phyloP scores from a whole-genome alignment of 1,140 invertebrate species.

The Trypoxylus dichotomus region DNA sequence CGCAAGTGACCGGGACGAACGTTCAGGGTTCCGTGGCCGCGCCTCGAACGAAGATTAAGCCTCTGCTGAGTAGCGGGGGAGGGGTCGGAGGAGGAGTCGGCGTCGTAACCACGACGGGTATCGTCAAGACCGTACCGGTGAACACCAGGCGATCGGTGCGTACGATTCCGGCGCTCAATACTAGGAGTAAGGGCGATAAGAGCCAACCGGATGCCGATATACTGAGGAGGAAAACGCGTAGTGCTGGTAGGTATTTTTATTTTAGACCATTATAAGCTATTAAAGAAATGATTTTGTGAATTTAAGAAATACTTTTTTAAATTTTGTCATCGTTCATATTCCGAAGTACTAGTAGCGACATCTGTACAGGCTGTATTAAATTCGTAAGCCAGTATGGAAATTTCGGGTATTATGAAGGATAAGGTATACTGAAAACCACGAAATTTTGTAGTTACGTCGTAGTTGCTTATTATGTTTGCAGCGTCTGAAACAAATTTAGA shows the following conservation, averaged over 20 bases:
- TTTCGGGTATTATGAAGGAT: no score
- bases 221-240: conserved; percentile 63
- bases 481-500: no score
- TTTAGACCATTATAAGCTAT: no score
- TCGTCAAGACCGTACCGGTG: conserved; percentile 41
- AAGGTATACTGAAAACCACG: no score
- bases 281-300: no score
- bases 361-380: no score
- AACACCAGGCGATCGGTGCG: conserved; percentile 48
- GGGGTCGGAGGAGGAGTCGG: conserved; percentile 29
- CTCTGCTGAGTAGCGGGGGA: conserved; percentile 19
- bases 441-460: no score
- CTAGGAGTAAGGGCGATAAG: conserved; percentile 49
- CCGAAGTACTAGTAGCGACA: no score
- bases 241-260: conserved; percentile 60
- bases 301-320: no score
- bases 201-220: conserved; percentile 44
- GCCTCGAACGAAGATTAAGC: conserved; percentile 39
- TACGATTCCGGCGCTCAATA: conserved; percentile 46
- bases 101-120: conserved; percentile 3
- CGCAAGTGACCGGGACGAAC: conserved; percentile 32
- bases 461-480: no score
- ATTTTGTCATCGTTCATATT: no score
- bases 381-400: no score
- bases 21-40: conserved; percentile 14